Evolutionary conservation across 2,797 vertebrate genomes (phyloP), one percentile per base, ranked within the genome.

Genomic region (Xiphophorus birchmanni): DNA sequence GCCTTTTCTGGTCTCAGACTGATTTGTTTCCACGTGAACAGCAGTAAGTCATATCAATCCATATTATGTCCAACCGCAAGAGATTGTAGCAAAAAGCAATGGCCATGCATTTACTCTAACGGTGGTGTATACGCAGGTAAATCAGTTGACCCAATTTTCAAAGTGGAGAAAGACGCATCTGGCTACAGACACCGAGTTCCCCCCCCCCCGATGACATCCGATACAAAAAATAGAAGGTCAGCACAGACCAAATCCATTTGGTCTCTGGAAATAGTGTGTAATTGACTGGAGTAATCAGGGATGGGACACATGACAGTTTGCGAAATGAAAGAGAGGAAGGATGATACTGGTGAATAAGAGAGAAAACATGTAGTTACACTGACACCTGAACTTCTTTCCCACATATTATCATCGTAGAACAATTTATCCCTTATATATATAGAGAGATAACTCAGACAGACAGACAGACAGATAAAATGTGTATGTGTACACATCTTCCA

Each of bases 261-360:
- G 86, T 88, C 71, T 72, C 32, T 87, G 80, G 54, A 89, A 92
- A 90, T 83, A 80, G 78, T 84, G 82, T 82, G 88, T 87, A 92
- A 94, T 93, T 92, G 91, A 88, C 89, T 86, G 87, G 78, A 54
- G 76, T 91, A 91, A 93, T 93, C 86, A 92, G 82, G 80, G 88
- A 87, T 80, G 87, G 74, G 80, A 86, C 76, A 90, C 78, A 89
- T 85, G 91, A 90, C 85, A 89, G 83, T 78, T 84, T 87, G 81
- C 74, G 40, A 80, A 83, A 87, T 82, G 80, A 87, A 78, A 82
- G 79, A 60, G 54, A 88, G 76, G 73, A 86, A 69, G 71, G 82
- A 71, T 47, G 45, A 58, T 71, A 78, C 82, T 65, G 80, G 80
- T 3, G 67, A 81, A 35, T 2, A 40, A 35, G 80, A 75, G 75